Percentiles rank a stretch among this genome's conserved stretches.
Evolutionary conservation across 2,888 invertebrate species (phyloP).

Genomic region (Morpho achilles): DNA sequence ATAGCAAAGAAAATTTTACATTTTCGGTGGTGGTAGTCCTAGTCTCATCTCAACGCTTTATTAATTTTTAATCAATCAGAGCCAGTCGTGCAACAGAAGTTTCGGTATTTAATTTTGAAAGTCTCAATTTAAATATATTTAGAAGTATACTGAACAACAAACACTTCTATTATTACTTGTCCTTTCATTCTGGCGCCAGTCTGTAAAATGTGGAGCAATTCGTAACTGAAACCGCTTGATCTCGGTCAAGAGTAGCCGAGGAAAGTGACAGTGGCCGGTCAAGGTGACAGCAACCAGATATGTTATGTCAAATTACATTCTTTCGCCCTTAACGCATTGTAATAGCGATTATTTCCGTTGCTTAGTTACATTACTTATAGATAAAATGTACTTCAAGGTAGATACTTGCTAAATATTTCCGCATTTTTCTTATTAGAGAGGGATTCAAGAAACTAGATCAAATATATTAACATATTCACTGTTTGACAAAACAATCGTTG

Average conservation of each 20-base stretch:
- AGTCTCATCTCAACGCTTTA: too few species aligned
- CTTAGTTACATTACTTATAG: not conserved
- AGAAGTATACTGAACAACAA: too few species aligned
- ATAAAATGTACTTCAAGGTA: not conserved
- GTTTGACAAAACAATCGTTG: too few species aligned
- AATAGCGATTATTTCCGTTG: slow-evolving; percentile 1
- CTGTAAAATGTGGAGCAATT: slow-evolving; percentile 15
- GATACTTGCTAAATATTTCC: not conserved
- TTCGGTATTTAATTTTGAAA: too few species aligned
- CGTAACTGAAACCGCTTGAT: slow-evolving; percentile 19
- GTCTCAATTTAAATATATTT: too few species aligned
- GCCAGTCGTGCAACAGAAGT: too few species aligned
- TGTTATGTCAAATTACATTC: slow-evolving; percentile 11
- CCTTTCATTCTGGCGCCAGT: slow-evolving; percentile 10
- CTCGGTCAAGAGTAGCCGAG: slow-evolving; percentile 32
- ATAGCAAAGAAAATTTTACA: too few species aligned
- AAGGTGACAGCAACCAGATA: slow-evolving; percentile 27
- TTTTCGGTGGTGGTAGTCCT: too few species aligned
- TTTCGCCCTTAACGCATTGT: slow-evolving; percentile 11
- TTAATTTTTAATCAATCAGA: too few species aligned
- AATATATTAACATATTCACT: too few species aligned
- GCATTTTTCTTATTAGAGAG: not conserved
- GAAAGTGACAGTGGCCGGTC: slow-evolving; percentile 36
- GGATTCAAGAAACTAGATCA: too few species aligned
- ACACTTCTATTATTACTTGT: not conserved